These are phyloP conservation scores for Luscinia luscinia DNA, from an alignment of 2,797 vertebrate genomes.

Conservation along the genomic window DNA sequence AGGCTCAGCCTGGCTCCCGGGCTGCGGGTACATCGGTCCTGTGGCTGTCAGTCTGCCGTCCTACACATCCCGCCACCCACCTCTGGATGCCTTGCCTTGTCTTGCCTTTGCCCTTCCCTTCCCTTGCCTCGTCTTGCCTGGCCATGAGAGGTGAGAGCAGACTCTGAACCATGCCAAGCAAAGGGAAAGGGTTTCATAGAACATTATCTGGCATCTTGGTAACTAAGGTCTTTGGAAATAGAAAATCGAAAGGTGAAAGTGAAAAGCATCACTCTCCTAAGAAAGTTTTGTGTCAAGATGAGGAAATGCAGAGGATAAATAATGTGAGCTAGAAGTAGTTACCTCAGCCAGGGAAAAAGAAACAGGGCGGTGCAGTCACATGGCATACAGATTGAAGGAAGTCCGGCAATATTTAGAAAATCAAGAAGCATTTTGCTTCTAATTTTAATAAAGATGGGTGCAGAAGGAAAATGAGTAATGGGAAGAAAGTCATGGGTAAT, in stretches of 20 bases:
- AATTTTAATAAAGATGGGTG: not conserved
- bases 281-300: not conserved
- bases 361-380: not conserved
- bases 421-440: not conserved
- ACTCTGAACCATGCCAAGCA: not conserved
- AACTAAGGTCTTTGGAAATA: not conserved
- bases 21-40: rapidly evolving
- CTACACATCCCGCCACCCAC: not conserved
- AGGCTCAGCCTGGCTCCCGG: not conserved
- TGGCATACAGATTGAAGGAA: not conserved
- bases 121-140: rapidly evolving
- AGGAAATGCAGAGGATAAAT: not conserved
- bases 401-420: not conserved
- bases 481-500: not conserved
- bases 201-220: not conserved
- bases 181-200: not conserved
- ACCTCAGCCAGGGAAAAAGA: not conserved
- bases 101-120: not conserved
- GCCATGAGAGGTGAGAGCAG: not conserved
- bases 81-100: rapidly evolving
- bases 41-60: rapidly evolving
- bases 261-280: not conserved
- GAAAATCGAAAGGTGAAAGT: not conserved
- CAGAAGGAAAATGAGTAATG: not conserved
- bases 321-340: not conserved